A percentile compares a stretch with the other conserved stretches of the same genome.
phyloP scores from a whole-genome alignment of 2,888 invertebrate species.

The Lissocephala sabroskyi region DNA sequence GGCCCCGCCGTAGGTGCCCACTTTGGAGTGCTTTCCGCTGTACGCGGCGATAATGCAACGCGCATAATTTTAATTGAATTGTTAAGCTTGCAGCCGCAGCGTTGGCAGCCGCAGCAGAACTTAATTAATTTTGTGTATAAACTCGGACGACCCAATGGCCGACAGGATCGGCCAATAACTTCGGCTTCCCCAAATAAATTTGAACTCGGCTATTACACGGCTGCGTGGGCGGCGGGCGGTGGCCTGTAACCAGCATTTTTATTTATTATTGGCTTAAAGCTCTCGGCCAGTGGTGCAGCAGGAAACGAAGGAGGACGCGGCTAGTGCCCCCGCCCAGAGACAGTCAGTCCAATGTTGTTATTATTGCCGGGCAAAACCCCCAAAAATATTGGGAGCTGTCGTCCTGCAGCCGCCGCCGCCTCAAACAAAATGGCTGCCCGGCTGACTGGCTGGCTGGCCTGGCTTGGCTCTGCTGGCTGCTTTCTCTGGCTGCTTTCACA shows the following conservation, averaged over 20 bases:
- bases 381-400: no score
- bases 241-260: constrained; percentile 54
- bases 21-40: constrained; percentile 53
- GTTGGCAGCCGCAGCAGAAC: constrained; percentile 49
- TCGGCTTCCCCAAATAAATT: constrained; percentile 46
- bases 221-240: not conserved
- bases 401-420: not conserved
- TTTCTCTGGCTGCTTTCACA: constrained; percentile 7
- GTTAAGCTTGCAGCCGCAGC: constrained; percentile 38
- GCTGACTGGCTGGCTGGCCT: constrained; percentile 11
- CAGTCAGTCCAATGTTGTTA: constrained; percentile 37
- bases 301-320: no score
- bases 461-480: constrained; percentile 21
- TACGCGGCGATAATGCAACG: constrained; percentile 21
- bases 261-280: constrained; percentile 65
- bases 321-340: no score
- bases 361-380: constrained; percentile 39
- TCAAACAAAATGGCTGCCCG: constrained; percentile 10
- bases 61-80: constrained; percentile 62
- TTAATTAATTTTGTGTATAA: constrained; percentile 59
- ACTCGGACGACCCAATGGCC: constrained; percentile 57
- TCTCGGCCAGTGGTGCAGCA: no score
- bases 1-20: constrained; percentile 4
- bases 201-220: constrained; percentile 2
- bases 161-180: constrained; percentile 20